Evolutionary conservation across 2,888 invertebrate species (phyloP), one percentile per base, ranked within the genome.

Genomic region (Napeogenes sylphis): DNA sequence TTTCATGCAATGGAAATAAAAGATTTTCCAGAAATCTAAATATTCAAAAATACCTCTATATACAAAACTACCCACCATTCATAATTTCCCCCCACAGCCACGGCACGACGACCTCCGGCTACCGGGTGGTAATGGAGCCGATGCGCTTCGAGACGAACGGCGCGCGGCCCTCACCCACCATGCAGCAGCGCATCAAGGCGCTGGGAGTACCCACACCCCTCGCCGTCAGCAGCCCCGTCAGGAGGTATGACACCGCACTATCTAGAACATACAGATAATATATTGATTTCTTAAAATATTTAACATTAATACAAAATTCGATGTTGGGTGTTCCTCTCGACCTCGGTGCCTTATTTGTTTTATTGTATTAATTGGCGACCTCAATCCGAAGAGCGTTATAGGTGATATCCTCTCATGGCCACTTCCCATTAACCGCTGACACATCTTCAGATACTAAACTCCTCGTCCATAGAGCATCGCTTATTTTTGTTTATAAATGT

Each of bases 141-240:
- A 77, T 92, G 73, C 81, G 88, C 45, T 88, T 83, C 80, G 84
- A 90, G 76, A 82, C 83, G 13, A 89, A 90, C 75, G 88, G 84
- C 3, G 86, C 91, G 70, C 81, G 92, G 75, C 90, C 89, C 0
- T 96, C 96, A 76, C 96, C 96, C 62, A 97, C 96, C 58, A 96
- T 96, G 95, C 96, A 96, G 84, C 97, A 97, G 87, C 92, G 97
- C 78, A 96, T 97, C 78, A 96, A 97, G 85, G 96, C 96, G 65
- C 92, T 97, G 64, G 97, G 97, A 59, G 96, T 97, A 72, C 96
- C 97, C 64, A 97, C 97, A 68, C 97, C 97, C 47, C 92, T 97
- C 62, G 95, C 96, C 8, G 92, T 96, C 92, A 95, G 94, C 90
- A 96, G 96, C 90, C 96, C 96, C 65, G 95, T 96, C 74, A 92